phyloP scores from a whole-genome alignment of 2,113 vertebrate species.

The Pyrgilauda ruficollis region DNA sequence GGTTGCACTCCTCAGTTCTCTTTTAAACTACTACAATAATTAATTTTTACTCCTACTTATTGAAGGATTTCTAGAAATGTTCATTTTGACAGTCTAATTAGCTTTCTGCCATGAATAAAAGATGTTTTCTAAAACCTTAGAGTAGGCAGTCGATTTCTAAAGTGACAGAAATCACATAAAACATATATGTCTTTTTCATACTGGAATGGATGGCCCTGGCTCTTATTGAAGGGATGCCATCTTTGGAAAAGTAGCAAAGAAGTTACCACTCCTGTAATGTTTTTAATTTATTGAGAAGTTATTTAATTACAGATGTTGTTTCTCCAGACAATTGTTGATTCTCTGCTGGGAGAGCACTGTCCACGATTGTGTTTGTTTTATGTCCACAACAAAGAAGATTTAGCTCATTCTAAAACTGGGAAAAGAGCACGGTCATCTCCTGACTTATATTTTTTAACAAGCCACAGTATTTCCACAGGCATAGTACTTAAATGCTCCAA shows the following conservation, averaged over 20 bases:
- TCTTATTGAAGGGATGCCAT: background rate
- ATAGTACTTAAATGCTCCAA: conserved; percentile 22
- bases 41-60: background rate
- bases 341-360: background rate
- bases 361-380: background rate
- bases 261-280: background rate
- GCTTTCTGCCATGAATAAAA: background rate
- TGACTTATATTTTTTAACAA: background rate
- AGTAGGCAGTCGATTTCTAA: background rate
- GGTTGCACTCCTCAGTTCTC: background rate
- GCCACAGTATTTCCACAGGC: background rate
- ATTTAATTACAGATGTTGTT: background rate
- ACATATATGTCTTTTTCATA: background rate
- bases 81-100: background rate
- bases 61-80: background rate
- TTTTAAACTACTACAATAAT: background rate
- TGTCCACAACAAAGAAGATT: background rate
- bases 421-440: background rate
- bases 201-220: background rate
- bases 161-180: background rate
- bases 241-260: background rate
- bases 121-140: background rate
- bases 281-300: background rate
- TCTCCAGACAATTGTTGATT: background rate
- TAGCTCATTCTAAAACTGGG: background rate